Evolutionary conservation across 1,140 invertebrate species (phyloP), one percentile per base, ranked within the genome.

Genomic region (Cydia splendana): DNA sequence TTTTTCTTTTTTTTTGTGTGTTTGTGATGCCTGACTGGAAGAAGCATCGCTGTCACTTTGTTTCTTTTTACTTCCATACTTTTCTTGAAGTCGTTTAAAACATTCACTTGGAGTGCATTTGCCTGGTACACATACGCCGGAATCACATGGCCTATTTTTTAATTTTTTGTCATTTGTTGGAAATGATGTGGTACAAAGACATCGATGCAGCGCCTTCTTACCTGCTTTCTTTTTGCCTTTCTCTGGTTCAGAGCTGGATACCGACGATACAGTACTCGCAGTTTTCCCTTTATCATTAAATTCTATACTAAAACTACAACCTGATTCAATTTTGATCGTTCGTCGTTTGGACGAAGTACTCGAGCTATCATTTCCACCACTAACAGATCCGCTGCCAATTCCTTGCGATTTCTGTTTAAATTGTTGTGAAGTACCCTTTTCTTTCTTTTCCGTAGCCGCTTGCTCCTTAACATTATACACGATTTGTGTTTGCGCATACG

Each of bases 151-250:
- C 20, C 12, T 62, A 10, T 62, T 62, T 62, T 62, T 62, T 12
- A 62, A 6, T 12, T 62, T 62, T 62, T 62, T 24, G 24, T 62
- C 57, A 24, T 62, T 9, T 20, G 57, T 62, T 62, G 57, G 57
- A 62, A 62, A 62, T 24, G 20, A 62, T 62, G 57, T 62, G n/a
- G 57, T 62, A n/a, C 57, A 62, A 62, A 62, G 57, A 62, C 57
- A 62, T 24, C 57, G 57, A 62, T 62, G 57, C 20, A 62, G 20
- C 2, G 57, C 6, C 12, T 62, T 62, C 18, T 24, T 62, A 18
- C n/a, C n/a, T 62, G 0, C n/a, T 20, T 57, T 62, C 20, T 62
- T 24, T 24, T 20, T 62, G 20, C 10, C 57, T 10, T 20, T 24
- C 2, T 62, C 57, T 62, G 57, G 57, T 24, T 20, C 57, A 24